A percentile compares a stretch with the other conserved stretches of the same genome.
These are phyloP conservation scores for Ceyx erithaca DNA, from an alignment of 2,797 vertebrate species.

Conservation along the genomic window DNA sequence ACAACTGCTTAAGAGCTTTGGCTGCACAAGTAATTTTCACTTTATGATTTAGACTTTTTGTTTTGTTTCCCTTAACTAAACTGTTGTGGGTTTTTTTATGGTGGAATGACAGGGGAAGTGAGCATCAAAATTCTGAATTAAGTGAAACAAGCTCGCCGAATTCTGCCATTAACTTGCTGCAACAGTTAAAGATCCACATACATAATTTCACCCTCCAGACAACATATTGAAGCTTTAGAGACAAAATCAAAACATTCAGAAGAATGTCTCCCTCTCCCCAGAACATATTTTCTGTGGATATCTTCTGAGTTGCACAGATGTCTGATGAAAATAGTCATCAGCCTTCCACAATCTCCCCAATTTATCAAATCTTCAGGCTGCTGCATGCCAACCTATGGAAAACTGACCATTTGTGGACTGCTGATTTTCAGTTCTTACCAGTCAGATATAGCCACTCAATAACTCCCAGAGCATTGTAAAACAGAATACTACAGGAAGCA, in stretches of 20 bases:
- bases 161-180: neutral
- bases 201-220: neutral
- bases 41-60: neutral
- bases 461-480: neutral
- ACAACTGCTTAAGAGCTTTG: neutral
- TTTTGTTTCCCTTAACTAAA: conserved; percentile 3
- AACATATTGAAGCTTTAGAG: neutral
- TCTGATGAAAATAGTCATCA: neutral
- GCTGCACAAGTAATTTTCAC: neutral
- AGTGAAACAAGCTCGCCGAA: neutral
- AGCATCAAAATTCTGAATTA: neutral
- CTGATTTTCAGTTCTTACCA: neutral
- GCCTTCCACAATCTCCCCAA: neutral
- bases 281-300: neutral
- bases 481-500: neutral
- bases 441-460: neutral
- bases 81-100: neutral
- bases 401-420: neutral
- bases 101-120: neutral
- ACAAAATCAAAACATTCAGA: neutral
- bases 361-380: neutral
- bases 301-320: neutral
- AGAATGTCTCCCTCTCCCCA: neutral
- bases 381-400: neutral
- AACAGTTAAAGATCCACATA: neutral